phyloP scores from a whole-genome alignment of 2,888 invertebrate genomes.

The Lithophane semibrunnea region DNA sequence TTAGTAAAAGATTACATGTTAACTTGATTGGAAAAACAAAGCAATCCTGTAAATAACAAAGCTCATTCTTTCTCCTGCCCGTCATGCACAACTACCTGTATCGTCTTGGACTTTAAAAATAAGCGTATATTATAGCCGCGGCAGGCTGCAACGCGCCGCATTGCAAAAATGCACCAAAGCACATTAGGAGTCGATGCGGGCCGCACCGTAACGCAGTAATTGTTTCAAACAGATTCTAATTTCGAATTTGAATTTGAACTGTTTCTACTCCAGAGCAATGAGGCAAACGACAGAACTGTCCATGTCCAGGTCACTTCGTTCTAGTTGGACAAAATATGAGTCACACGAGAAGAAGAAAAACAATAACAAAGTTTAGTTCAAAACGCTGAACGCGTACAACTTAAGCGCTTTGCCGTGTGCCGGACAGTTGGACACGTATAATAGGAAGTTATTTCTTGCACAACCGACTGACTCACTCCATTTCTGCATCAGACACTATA shows the following conservation, averaged over 20 bases:
- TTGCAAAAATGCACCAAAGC: neutral
- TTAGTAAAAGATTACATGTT: neutral
- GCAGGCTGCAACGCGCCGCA: too few relatives aligned
- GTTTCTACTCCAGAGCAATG: neutral
- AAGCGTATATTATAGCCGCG: neutral
- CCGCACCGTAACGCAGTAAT: neutral
- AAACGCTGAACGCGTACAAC: constrained; percentile 53
- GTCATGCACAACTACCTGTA: neutral
- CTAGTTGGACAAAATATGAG: neutral
- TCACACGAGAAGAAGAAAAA: neutral
- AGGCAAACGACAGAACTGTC: neutral
- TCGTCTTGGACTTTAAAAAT: neutral
- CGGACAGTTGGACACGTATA: constrained; percentile 77
- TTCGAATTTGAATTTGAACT: neutral
- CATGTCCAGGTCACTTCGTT: neutral
- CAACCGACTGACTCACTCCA: constrained; percentile 73
- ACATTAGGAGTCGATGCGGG: neutral
- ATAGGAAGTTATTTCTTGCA: constrained; percentile 79
- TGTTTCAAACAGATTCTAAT: neutral
- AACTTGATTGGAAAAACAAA: neutral
- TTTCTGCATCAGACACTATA: constrained; percentile 72
- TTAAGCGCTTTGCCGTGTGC: constrained; percentile 57
- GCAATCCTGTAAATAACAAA: too few relatives aligned
- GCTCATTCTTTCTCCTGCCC: neutral
- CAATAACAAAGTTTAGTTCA: neutral